Evolutionary conservation across 1,140 invertebrate genomes (phyloP).

Genomic region (Drosophila paulistorum): DNA sequence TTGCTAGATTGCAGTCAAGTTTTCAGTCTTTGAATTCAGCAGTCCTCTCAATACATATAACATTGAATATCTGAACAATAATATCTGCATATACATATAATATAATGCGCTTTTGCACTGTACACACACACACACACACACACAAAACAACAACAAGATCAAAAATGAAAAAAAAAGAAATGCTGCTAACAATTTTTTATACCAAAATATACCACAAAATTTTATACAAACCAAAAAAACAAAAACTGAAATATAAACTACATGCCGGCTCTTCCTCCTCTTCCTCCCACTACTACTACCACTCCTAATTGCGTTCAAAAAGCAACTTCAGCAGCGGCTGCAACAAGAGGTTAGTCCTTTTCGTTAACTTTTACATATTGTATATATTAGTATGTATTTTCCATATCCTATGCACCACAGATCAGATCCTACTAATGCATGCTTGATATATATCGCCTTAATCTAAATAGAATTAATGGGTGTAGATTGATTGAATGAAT

Average conservation of each 20-base stretch:
- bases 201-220: constrained; percentile 14
- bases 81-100: constrained; percentile 24
- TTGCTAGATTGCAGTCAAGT: neutral
- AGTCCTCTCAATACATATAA: neutral
- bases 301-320: constrained; percentile 64
- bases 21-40: neutral
- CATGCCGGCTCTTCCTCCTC: constrained; percentile 69
- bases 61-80: constrained; percentile 11
- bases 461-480: constrained; percentile 10
- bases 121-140: constrained; percentile 56
- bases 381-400: constrained; percentile 4
- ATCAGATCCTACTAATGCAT: constrained; percentile 14
- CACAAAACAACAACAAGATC: constrained; percentile 37
- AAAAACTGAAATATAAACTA: constrained; percentile 50
- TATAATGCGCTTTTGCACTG: constrained; percentile 56
- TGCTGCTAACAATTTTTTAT: neutral
- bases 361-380: constrained; percentile 22
- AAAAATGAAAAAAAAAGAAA: constrained; percentile 25
- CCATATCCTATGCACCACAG: neutral
- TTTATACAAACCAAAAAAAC: constrained; percentile 3
- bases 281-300: constrained; percentile 27
- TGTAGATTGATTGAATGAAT: neutral
- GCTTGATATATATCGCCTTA: neutral
- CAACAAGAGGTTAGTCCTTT: constrained; percentile 77
- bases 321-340: constrained; percentile 76